A percentile compares a stretch with the other conserved stretches of the same genome.
Conservation (phyloP, 2,888 invertebrate species). For the Machimus rusticus region DNA sequence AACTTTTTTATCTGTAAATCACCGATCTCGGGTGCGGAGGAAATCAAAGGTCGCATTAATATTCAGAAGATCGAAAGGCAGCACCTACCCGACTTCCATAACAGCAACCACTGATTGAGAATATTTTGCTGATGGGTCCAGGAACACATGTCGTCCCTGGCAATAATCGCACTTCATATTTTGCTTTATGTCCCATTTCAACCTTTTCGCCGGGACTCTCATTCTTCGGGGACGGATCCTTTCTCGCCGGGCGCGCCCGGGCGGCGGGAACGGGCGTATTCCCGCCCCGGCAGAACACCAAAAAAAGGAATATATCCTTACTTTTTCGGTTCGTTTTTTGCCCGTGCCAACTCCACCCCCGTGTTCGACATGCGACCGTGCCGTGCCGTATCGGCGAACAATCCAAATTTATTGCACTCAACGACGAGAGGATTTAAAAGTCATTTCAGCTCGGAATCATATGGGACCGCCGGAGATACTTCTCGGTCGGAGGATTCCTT, state of each 20-base stretch:
- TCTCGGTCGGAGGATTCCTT: conserved; percentile 5
- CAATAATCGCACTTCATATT: background rate
- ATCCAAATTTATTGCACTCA: conserved; percentile 32
- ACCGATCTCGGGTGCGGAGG: background rate
- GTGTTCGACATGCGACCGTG: background rate
- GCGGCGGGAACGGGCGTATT: background rate
- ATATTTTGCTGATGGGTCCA: background rate
- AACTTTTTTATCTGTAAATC: background rate
- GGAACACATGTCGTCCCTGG: background rate
- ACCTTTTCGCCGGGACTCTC: background rate
- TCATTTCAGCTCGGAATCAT: conserved; percentile 26
- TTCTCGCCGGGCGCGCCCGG: background rate
- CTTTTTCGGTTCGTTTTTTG: background rate
- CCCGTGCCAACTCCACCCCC: background rate
- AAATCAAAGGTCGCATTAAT: background rate
- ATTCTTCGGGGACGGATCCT: background rate
- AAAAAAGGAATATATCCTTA: background rate
- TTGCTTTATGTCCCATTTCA: background rate
- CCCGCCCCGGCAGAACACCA: background rate
- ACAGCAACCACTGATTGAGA: background rate
- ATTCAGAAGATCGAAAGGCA: background rate
- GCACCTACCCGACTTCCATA: background rate
- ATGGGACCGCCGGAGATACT: conserved; percentile 20
- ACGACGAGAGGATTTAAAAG: conserved; percentile 34
- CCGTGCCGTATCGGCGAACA: background rate